These are phyloP conservation scores for Hirundichthys speculiger DNA, from an alignment of 2,113 vertebrate genomes.

Conservation along the genomic window DNA sequence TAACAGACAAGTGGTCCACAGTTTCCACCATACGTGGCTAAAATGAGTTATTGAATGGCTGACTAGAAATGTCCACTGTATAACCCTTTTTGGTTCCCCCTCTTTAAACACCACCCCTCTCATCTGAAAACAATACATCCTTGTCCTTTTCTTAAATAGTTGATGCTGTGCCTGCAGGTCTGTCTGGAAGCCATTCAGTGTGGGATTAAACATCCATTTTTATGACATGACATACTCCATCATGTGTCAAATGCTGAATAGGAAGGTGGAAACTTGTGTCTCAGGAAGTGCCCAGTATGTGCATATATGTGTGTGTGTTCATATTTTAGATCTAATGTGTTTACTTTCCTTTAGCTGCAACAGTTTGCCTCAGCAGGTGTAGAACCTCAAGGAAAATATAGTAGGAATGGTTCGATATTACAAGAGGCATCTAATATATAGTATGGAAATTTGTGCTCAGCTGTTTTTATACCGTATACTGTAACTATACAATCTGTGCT, in stretches of 20 bases:
- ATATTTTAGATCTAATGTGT: constrained; percentile 34
- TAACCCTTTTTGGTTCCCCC: constrained; percentile 19
- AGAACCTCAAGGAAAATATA: constrained; percentile 69
- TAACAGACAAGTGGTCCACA: constrained; percentile 10
- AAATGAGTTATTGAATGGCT: constrained; percentile 14
- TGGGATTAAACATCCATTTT: constrained; percentile 72
- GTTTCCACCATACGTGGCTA: background rate
- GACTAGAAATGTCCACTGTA: constrained; percentile 18
- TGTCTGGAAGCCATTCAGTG: constrained; percentile 63
- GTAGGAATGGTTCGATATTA: constrained; percentile 60
- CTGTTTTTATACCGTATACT: constrained; percentile 38
- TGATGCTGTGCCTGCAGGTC: constrained; percentile 55
- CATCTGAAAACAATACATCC: constrained; percentile 52
- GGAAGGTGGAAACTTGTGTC: constrained; percentile 61
- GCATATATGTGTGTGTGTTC: constrained; percentile 2
- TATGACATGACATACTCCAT: constrained; percentile 65
- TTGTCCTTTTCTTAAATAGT: constrained; percentile 56
- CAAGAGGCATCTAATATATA: constrained; percentile 67
- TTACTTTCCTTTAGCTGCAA: constrained; percentile 36
- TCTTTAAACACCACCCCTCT: constrained; percentile 54
- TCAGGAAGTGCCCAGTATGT: constrained; percentile 19
- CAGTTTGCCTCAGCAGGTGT: constrained; percentile 66
- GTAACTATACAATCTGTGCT: constrained; percentile 13
- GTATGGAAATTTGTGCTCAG: constrained; percentile 51
- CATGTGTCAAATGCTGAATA: constrained; percentile 64